Evolutionary conservation across 2,113 vertebrate genomes (phyloP), one percentile per base, ranked within the genome.

Genomic region (Mesocricetus auratus): DNA sequence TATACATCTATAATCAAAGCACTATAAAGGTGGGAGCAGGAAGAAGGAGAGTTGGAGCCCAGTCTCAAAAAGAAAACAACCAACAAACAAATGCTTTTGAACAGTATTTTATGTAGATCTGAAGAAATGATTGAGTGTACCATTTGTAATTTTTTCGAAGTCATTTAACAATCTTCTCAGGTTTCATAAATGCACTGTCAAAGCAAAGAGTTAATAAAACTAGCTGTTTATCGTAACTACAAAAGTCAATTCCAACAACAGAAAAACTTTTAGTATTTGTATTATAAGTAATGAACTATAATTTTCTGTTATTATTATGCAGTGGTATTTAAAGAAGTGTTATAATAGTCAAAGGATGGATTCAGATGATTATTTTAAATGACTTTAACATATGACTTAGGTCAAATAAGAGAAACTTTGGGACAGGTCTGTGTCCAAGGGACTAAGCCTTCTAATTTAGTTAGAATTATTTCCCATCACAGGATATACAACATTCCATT

Each of bases 71-170:
- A 69, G 3, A 53, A 36, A 24, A 24, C 9, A 89, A 36, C 39
- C 5, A 89, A 24, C 39, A 60, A 33, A 66, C 97, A 97, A 97
- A 92, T 98, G 96, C 97, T 98, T 98, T 98, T 98, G 98, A 98
- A 97, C 97, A 97, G 94, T 96, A 98, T 89, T 39, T 53, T 71
- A 98, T 97, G 98, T 93, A 97, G 90, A 97, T 97, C 96, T 95
- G 50, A 96, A 93, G 92, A 98, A 98, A 97, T 12, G 96, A 94
- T 60, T 94, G 45, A 92, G 96, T 97, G 66, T 92, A 96, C 74
- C 53, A 97, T 98, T 98, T 97, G 96, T 94, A 81, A 74, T 81
- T 98, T 81, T 95, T 53, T 97, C 39, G 0, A 69, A 58, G 86
- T 83, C 53, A 91, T 91, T 81, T 93, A 91, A 91, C 11, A 89